Evolutionary conservation across 2,888 invertebrate species (phyloP).

Genomic region (Plebejus melissa): DNA sequence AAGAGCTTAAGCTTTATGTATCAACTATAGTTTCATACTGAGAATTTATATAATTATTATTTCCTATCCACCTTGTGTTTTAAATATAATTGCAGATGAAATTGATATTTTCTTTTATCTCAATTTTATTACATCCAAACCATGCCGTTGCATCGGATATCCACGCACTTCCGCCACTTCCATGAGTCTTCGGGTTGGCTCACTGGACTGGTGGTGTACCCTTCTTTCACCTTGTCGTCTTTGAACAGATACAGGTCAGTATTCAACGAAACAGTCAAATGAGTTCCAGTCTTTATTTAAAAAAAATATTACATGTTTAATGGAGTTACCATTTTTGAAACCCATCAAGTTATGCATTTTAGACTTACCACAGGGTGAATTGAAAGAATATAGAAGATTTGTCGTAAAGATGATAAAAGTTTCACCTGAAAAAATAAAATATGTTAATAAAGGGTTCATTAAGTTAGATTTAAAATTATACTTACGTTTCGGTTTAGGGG

Average conservation of each 20-base stretch:
- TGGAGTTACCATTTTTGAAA: slow-evolving; percentile 51
- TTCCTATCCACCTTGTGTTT: neutral
- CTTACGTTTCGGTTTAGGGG: slow-evolving; percentile 95
- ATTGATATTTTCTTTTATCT: slow-evolving; percentile 2
- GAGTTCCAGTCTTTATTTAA: slow-evolving; percentile 69
- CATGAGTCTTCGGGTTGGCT: slow-evolving; percentile 51
- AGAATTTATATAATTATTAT: no score
- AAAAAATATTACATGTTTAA: slow-evolving; percentile 61
- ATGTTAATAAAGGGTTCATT: slow-evolving; percentile 50
- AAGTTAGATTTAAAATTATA: slow-evolving; percentile 57
- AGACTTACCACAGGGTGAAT: slow-evolving; percentile 65
- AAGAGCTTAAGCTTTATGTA: neutral
- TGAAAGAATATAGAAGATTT: slow-evolving; percentile 50
- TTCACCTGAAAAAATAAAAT: slow-evolving; percentile 69
- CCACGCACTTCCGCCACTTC: slow-evolving; percentile 52
- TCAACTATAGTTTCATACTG: no score
- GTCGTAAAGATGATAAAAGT: slow-evolving; percentile 1
- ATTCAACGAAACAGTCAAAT: slow-evolving; percentile 61
- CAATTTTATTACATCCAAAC: slow-evolving; percentile 42
- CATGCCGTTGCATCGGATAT: slow-evolving; percentile 48
- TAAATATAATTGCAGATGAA: neutral
- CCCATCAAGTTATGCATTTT: slow-evolving; percentile 71
- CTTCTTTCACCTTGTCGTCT: slow-evolving; percentile 50
- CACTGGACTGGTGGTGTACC: slow-evolving; percentile 47
- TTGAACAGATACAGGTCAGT: slow-evolving; percentile 63